Evolutionary conservation across 2,797 vertebrate species (phyloP).

Genomic region (Euthynnus affinis): DNA sequence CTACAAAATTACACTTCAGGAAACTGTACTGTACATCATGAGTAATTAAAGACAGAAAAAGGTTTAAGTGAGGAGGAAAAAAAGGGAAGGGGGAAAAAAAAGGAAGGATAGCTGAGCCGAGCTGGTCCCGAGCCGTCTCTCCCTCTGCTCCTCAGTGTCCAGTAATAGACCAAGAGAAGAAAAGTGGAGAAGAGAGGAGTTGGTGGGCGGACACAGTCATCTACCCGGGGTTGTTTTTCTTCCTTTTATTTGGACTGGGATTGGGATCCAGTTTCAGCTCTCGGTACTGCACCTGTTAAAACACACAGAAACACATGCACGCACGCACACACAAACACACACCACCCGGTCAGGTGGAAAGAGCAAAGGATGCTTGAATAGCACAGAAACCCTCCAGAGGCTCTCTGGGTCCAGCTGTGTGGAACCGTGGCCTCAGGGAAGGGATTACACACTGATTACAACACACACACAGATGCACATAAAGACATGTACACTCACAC

Average conservation of each 20-base stretch:
- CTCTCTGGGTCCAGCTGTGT: constrained; percentile 83
- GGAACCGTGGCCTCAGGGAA: constrained; percentile 83
- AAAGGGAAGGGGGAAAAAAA: constrained; percentile 21
- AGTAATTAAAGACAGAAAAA: constrained; percentile 83
- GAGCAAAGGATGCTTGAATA: constrained; percentile 86
- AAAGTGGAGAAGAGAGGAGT: constrained; percentile 76
- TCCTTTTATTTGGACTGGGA: constrained; percentile 97
- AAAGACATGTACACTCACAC: neutral
- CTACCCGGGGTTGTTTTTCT: constrained; percentile 97
- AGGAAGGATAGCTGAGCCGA: constrained; percentile 48
- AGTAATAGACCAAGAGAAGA: constrained; percentile 80
- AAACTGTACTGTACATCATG: constrained; percentile 86
- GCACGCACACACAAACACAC: constrained; percentile 82
- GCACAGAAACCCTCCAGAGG: constrained; percentile 82
- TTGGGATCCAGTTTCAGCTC: constrained; percentile 96
- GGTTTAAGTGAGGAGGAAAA: constrained; percentile 73
- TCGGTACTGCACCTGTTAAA: constrained; percentile 99
- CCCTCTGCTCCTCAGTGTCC: constrained; percentile 74
- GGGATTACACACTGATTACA: constrained; percentile 85
- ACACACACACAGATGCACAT: constrained; percentile 16
- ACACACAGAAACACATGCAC: constrained; percentile 87
- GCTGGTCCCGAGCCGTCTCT: constrained; percentile 59
- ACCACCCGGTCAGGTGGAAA: constrained; percentile 86
- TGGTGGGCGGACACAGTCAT: constrained; percentile 77
- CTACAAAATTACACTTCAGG: constrained; percentile 77